Evolutionary conservation across 1,140 invertebrate genomes (phyloP).

Genomic region (Pteromalus puparum): DNA sequence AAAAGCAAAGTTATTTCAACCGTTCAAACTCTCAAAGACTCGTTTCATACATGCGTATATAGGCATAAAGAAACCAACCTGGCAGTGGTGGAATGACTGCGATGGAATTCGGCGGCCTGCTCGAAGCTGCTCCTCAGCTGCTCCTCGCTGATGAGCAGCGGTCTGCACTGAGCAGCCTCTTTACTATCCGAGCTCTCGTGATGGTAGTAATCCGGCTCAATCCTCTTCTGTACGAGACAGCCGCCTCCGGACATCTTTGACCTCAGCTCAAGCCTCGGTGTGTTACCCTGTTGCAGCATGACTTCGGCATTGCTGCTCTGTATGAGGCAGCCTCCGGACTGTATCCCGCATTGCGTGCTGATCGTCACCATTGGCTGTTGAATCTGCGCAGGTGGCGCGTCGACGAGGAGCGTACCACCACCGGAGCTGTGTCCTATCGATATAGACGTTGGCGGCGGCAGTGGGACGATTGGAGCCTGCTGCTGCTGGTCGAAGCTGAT

Average conservation of each 20-base stretch:
- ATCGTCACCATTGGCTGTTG: slow-evolving; percentile 51
- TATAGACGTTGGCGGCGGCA: slow-evolving; percentile 21
- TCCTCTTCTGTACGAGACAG: slow-evolving; percentile 59
- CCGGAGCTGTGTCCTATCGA: neutral
- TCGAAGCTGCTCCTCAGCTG: slow-evolving; percentile 46
- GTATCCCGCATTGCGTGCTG: slow-evolving; percentile 57
- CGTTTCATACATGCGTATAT: neutral
- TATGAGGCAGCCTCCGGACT: slow-evolving; percentile 64
- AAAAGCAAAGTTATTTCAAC: neutral
- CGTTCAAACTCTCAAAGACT: neutral
- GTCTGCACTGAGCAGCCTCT: neutral
- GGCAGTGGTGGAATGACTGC: slow-evolving; percentile 41
- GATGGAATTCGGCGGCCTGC: slow-evolving; percentile 37
- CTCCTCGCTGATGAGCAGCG: slow-evolving; percentile 44
- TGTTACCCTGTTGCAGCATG: slow-evolving; percentile 49
- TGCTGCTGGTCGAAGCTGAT: neutral
- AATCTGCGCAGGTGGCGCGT: neutral
- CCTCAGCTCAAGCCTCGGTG: slow-evolving; percentile 63
- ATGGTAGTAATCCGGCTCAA: slow-evolving; percentile 50
- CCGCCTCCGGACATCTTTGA: slow-evolving; percentile 62
- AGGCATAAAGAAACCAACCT: slow-evolving; percentile 10
- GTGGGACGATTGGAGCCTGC: slow-evolving; percentile 16
- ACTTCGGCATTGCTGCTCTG: slow-evolving; percentile 60
- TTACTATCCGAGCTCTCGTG: neutral
- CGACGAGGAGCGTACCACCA: slow-evolving; percentile 21